These are phyloP conservation scores for Battus philenor DNA, from an alignment of 1,140 invertebrate species.

Conservation along the genomic window DNA sequence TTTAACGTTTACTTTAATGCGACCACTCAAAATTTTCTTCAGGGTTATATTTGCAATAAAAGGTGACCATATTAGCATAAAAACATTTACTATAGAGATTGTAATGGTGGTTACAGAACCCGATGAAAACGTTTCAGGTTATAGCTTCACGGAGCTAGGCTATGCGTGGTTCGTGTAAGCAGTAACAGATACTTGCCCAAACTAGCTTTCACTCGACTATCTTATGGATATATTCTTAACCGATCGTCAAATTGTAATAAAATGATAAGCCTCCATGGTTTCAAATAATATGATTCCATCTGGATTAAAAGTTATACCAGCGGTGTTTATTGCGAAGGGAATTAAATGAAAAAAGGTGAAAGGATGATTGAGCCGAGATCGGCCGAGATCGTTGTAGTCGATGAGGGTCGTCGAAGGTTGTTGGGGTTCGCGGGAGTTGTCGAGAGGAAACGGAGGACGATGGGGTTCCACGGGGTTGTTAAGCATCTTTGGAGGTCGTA, in stretches of 20 bases:
- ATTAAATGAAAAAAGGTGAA: not conserved
- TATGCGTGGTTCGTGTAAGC: slow-evolving; percentile 73
- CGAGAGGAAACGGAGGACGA: too few relatives aligned
- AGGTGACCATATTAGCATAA: slow-evolving; percentile 34
- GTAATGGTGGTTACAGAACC: slow-evolving; percentile 54
- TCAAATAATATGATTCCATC: not conserved
- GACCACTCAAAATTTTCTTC: too few relatives aligned
- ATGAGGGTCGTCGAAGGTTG: too few relatives aligned
- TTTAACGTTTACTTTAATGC: too few relatives aligned
- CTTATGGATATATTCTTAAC: too few relatives aligned
- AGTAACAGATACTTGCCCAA: slow-evolving; percentile 68
- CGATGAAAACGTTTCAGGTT: slow-evolving; percentile 56
- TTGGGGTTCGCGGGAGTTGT: slow-evolving; percentile 3
- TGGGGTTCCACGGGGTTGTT: too few relatives aligned
- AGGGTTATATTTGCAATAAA: too few relatives aligned
- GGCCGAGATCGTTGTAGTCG: too few relatives aligned
- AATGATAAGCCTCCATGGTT: too few relatives aligned
- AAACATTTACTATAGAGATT: slow-evolving; percentile 50
- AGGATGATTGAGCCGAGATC: too few relatives aligned
- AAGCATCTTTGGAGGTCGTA: too few relatives aligned
- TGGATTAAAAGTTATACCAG: not conserved
- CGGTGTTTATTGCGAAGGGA: not conserved
- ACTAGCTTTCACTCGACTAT: slow-evolving; percentile 55
- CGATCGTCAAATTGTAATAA: not conserved
- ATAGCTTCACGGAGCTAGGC: slow-evolving; percentile 68